These are phyloP conservation scores for Zosterops lateralis DNA, from an alignment of 2,113 vertebrate species.

Conservation along the genomic window DNA sequence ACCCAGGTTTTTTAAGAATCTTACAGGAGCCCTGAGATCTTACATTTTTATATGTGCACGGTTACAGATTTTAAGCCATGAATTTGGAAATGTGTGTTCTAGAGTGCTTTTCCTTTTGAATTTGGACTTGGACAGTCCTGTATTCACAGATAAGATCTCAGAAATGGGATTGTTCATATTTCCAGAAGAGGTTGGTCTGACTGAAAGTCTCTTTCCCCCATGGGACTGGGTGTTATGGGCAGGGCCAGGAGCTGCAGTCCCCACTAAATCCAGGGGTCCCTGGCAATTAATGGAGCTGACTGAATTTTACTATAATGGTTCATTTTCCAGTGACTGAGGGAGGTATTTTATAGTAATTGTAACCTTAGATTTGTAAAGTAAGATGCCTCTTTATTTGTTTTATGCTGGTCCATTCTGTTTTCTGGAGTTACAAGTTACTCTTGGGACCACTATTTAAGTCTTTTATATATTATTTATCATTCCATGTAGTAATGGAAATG, in stretches of 20 bases:
- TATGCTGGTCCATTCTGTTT: background rate
- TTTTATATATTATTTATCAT: conserved; percentile 1
- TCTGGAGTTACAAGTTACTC: background rate
- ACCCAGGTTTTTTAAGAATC: background rate
- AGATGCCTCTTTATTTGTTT: background rate
- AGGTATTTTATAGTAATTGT: background rate
- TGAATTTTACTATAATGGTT: background rate
- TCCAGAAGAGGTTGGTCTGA: background rate
- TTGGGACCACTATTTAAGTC: background rate
- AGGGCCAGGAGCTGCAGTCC: background rate
- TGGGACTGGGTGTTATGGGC: background rate
- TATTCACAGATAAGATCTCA: background rate
- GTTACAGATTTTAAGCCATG: background rate
- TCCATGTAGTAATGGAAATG: background rate
- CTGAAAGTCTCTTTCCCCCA: background rate
- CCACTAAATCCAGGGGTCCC: background rate
- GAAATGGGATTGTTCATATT: background rate
- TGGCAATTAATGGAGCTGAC: background rate
- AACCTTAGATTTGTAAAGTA: background rate
- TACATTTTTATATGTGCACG: background rate
- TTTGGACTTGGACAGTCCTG: background rate
- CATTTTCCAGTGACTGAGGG: background rate
- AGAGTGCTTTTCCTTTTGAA: background rate
- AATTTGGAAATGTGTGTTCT: background rate
- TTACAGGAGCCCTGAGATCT: background rate